phyloP scores from a whole-genome alignment of 1,140 invertebrate species.

The Microplitis demolitor region DNA sequence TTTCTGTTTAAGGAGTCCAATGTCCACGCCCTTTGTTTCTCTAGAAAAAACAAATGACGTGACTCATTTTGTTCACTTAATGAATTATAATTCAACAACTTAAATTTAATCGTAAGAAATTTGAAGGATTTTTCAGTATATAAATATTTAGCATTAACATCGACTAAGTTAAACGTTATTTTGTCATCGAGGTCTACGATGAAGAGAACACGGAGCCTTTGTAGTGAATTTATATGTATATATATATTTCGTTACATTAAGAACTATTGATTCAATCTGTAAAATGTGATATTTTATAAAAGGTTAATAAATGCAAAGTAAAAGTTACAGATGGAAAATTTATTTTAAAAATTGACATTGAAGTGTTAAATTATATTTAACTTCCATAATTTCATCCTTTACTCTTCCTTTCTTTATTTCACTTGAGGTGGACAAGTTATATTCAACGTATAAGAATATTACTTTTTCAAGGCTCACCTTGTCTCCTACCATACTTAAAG shows the following conservation, averaged over 20 bases:
- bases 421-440: conserved; percentile 8
- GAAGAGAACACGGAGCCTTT: too few relatives aligned
- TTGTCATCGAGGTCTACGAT: too few relatives aligned
- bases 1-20: conserved; percentile 31
- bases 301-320: neutral
- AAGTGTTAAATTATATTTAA: neutral
- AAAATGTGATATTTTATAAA: neutral
- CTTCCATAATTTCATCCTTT: conserved; percentile 1
- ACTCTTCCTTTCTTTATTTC: conserved; percentile 10
- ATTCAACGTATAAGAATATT: neutral
- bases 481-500: neutral
- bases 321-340: neutral
- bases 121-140: too few relatives aligned
- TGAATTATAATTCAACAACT: too few relatives aligned
- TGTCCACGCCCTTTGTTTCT: conserved; percentile 16
- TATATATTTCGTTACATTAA: too few relatives aligned
- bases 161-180: too few relatives aligned
- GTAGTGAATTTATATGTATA: too few relatives aligned
- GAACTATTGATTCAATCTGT: neutral
- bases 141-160: too few relatives aligned
- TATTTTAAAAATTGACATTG: neutral
- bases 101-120: too few relatives aligned
- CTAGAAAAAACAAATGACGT: neutral
- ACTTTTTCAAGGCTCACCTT: conserved; percentile 6
- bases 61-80: neutral